Base-by-base conservation (phyloP, 2,797 vertebrate species). In the Hypotaenidia okinawae region DNA sequence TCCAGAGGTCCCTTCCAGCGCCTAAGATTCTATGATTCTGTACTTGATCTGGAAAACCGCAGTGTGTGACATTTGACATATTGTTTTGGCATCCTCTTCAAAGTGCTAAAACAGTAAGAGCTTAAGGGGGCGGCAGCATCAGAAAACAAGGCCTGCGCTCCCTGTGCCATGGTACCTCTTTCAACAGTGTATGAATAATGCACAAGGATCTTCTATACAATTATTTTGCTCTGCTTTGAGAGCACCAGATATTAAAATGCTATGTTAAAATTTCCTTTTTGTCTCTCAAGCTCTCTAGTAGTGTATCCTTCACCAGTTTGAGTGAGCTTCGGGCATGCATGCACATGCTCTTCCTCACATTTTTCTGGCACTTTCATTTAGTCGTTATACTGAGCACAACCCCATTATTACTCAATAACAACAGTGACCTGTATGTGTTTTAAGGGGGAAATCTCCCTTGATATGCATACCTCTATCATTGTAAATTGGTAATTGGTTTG, bases 241-340 rank as follows among this genome's bases (percentile, higher is more conserved):
- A 75, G 12, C 19, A 13, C 3, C 16, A 39, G 24, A 59, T 87
- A 52, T 7, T 67, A 83, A 91, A 87, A 83, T 72, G 57, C 5
- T 35, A 23, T 45, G 1, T n/a, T 58, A 67, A 59, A 66, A 49
- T 32, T 67, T 67, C 55, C 37, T n/a, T 22, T 39, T 82, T 68
- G 5, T 73, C 18, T 81, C 21, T 54, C 27, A 4, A 10, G 24
- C 14, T 80, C 37, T 79, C 11, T 57, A 57, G 16, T 41, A 74
- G 7, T 16, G 4, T 74, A 22, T 61, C 16, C 41, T 77, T 67
- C 84, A 43, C 10, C 19, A 35, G 9, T 72, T 91, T 39, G 55
- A 68, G 17, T 70, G 33, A 51, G 33, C 61, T 93, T 84, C 80
- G 89, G 51, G 14, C 0, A 0, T 22, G 19, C 0, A 0, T 22